These are phyloP conservation scores for Sinocyclocheilus grahami DNA, from an alignment of 2,113 vertebrate genomes.

Conservation along the genomic window DNA sequence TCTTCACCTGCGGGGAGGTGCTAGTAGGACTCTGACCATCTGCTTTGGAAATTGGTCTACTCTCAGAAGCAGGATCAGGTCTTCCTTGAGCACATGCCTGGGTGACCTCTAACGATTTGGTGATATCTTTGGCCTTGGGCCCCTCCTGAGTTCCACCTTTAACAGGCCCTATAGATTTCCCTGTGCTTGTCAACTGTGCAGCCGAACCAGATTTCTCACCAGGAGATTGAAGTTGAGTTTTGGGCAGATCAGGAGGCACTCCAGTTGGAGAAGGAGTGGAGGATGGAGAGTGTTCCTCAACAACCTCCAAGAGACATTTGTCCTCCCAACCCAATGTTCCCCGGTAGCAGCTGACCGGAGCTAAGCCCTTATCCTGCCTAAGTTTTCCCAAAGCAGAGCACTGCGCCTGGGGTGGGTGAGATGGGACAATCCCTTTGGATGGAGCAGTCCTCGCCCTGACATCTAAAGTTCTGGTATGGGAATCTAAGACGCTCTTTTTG, in stretches of 20 bases:
- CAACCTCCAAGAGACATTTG: slow-evolving; percentile 84
- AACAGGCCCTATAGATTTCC: slow-evolving; percentile 68
- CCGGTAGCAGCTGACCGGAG: slow-evolving; percentile 77
- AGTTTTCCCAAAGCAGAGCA: slow-evolving; percentile 72
- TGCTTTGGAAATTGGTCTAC: slow-evolving; percentile 50
- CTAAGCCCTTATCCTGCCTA: slow-evolving; percentile 66
- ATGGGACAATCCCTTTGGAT: slow-evolving; percentile 65
- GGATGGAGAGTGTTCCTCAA: slow-evolving; percentile 84
- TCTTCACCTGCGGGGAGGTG: slow-evolving; percentile 64
- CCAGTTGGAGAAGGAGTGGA: slow-evolving; percentile 76
- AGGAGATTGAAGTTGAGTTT: slow-evolving; percentile 74
- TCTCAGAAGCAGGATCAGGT: slow-evolving; percentile 62
- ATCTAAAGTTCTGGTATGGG: slow-evolving; percentile 70
- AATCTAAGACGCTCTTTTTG: slow-evolving; percentile 63
- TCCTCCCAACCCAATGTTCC: slow-evolving; percentile 81
- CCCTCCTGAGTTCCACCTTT: slow-evolving; percentile 73
- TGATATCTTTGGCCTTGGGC: slow-evolving; percentile 69
- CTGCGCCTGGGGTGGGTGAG: slow-evolving; percentile 69
- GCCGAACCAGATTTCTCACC: slow-evolving; percentile 74
- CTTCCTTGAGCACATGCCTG: slow-evolving; percentile 63
- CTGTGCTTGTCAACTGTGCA: slow-evolving; percentile 73
- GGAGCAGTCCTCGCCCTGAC: slow-evolving; percentile 69
- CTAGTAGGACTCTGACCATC: slow-evolving; percentile 61
- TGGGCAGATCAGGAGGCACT: slow-evolving; percentile 72
- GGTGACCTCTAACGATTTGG: slow-evolving; percentile 67